A percentile compares a stretch with the other conserved stretches of the same genome.
Evolutionary conservation across 2,113 vertebrate genomes (phyloP).

Genomic region (Notarius lentiginosus): DNA sequence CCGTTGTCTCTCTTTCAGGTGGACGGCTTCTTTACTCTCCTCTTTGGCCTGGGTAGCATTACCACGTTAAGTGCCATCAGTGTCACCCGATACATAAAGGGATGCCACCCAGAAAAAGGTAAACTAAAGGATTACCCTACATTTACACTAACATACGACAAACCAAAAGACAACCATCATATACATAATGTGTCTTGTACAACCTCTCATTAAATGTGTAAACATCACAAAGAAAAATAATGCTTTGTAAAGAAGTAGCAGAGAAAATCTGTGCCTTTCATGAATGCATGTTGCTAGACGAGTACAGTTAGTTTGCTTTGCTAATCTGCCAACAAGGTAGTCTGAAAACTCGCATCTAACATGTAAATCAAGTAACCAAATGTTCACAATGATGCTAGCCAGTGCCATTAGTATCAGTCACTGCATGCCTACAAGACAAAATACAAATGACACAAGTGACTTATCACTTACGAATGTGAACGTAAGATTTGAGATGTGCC

Average conservation of each 20-base stretch:
- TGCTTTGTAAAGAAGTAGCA: neutral
- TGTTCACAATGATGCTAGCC: neutral
- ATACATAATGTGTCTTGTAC: neutral
- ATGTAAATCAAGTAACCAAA: neutral
- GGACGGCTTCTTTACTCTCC: conserved; percentile 85
- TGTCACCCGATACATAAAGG: conserved; percentile 84
- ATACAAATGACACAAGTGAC: neutral
- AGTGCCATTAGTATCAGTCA: neutral
- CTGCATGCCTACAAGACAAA: neutral
- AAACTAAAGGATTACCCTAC: conserved; percentile 42
- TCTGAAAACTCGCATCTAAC: neutral
- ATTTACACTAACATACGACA: neutral
- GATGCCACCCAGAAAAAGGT: conserved; percentile 81
- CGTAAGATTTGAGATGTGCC: neutral
- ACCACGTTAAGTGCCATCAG: conserved; percentile 88
- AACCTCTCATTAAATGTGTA: neutral
- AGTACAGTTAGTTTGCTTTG: neutral
- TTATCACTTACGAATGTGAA: neutral
- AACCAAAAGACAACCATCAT: neutral
- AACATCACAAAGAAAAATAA: neutral
- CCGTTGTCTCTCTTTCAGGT: conserved; percentile 68
- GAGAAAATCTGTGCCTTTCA: neutral
- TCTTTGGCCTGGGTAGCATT: conserved; percentile 87
- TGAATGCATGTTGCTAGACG: neutral
- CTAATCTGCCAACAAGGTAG: neutral